Base-by-base conservation (phyloP, 2,797 vertebrate species). In the Chaunax sp. region DNA sequence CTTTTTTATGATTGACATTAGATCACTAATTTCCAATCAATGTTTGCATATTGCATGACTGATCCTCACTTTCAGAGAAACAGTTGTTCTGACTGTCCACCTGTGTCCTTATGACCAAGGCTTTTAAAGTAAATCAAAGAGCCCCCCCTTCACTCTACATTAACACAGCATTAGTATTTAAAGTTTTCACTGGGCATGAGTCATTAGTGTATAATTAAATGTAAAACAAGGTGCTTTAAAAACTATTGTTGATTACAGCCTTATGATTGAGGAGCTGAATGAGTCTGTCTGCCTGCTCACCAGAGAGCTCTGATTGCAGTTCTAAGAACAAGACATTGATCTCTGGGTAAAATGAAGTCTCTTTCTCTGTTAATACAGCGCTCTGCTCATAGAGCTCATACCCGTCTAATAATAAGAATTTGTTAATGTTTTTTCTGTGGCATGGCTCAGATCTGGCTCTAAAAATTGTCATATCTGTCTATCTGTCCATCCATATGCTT, bases 101-200 rank as follows among this genome's bases (percentile, higher is more conserved):
- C 22, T 19, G 2, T 65, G 23, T 18, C 20, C 47, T 30, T 50
- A 19, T 56, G 40, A 49, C 25, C 58, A 50, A 15, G 18, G 46
- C 11, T 37, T 74, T 77, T 41, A 12, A 69, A 28, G 64, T 40
- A 52, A 53, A 65, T 69, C 19, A 61, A 52, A 72, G 54, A 58
- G 61, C 44, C 18, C 30, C 7, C 54, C 45, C 46, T 89, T 87
- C 60, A 57, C 64, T 65, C 84, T 87, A 91, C 89, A 94, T 94
- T 95, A 95, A 95, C 94, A 93, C 93, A 90, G 89, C 86, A 85
- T 92, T 93, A 91, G 91, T 94, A 94, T 93, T 95, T 95, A 95
- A 94, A 95, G 94, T 94, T 93, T 91, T 90, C 90, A 90, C 88
- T 89, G 75, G 90, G 92, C 91, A 83, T 87, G 84, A 84, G 84